Evolutionary conservation across 2,888 invertebrate genomes (phyloP).

Genomic region (Dorcus parallelipipedus): DNA sequence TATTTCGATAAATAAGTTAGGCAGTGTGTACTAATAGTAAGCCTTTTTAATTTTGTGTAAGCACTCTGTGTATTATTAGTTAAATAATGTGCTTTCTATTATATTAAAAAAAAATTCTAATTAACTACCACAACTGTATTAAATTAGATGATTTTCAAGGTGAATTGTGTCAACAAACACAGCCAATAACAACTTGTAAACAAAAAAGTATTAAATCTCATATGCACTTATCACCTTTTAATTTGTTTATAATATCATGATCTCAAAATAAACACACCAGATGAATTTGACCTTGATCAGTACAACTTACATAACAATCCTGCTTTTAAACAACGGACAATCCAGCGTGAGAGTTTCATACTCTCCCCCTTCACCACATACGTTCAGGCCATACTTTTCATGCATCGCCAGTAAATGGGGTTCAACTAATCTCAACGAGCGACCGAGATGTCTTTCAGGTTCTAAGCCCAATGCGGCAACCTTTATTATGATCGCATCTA

Average conservation of each 20-base stretch:
- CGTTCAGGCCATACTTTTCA: conserved; percentile 90
- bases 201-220: too few relatives aligned
- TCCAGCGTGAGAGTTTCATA: conserved; percentile 97
- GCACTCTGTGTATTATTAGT: too few relatives aligned
- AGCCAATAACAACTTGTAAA: too few relatives aligned
- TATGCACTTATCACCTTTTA: too few relatives aligned
- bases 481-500: conserved; percentile 96
- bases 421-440: conserved; percentile 79
- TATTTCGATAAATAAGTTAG: too few relatives aligned
- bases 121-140: too few relatives aligned
- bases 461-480: conserved; percentile 92
- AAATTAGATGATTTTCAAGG: too few relatives aligned
- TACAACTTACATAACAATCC: conserved; percentile 79
- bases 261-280: not conserved
- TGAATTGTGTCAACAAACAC: too few relatives aligned
- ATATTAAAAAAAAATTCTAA: too few relatives aligned
- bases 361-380: conserved; percentile 99
- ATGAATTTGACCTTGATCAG: conserved; percentile 10
- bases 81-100: too few relatives aligned
- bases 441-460: conserved; percentile 82
- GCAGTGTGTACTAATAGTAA: too few relatives aligned
- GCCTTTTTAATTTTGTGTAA: too few relatives aligned
- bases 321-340: conserved; percentile 91
- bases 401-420: conserved; percentile 85
- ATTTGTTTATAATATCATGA: not conserved